Evolutionary conservation across 2,797 vertebrate species (phyloP).

Genomic region (Geotrypetes seraphini): DNA sequence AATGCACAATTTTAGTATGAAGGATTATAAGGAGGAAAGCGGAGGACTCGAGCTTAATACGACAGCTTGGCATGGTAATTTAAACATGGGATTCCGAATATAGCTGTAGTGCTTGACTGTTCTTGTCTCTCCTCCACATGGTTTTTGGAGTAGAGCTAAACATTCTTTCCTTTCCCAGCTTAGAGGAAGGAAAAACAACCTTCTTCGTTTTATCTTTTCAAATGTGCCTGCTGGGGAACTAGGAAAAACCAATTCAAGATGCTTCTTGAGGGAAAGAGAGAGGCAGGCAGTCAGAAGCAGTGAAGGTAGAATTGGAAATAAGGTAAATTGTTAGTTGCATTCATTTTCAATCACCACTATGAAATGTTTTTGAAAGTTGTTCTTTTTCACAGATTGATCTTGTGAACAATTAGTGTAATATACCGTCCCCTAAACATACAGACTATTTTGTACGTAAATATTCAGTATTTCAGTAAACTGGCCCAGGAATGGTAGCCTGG

Average conservation of each 20-base stretch:
- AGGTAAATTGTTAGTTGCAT: too few species aligned
- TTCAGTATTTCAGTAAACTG: too few species aligned
- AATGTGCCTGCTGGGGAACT: constrained; percentile 39
- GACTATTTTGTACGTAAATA: too few species aligned
- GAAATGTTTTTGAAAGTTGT: too few species aligned
- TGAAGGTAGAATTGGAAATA: constrained; percentile 24
- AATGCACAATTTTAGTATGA: constrained; percentile 21
- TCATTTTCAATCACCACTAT: too few species aligned
- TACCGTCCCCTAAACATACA: too few species aligned
- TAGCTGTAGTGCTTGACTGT: constrained; percentile 9
- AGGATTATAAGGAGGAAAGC: constrained; percentile 31
- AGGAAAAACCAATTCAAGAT: constrained; percentile 40
- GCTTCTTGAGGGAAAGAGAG: constrained; percentile 30
- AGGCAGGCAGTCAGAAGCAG: too few species aligned
- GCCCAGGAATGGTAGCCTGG: too few species aligned
- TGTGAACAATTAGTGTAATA: too few species aligned
- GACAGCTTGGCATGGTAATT: constrained; percentile 10
- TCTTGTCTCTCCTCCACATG: constrained; percentile 9
- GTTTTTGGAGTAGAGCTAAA: constrained; percentile 5
- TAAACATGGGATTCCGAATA: constrained; percentile 2
- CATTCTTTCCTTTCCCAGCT: constrained; percentile 12
- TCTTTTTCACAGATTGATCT: too few species aligned
- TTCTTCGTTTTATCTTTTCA: constrained; percentile 42
- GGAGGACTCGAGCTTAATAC: constrained; percentile 26
- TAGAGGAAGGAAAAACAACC: neutral